Evolutionary conservation across 2,113 vertebrate species (phyloP).

Genomic region (Oophaga pumilio): DNA sequence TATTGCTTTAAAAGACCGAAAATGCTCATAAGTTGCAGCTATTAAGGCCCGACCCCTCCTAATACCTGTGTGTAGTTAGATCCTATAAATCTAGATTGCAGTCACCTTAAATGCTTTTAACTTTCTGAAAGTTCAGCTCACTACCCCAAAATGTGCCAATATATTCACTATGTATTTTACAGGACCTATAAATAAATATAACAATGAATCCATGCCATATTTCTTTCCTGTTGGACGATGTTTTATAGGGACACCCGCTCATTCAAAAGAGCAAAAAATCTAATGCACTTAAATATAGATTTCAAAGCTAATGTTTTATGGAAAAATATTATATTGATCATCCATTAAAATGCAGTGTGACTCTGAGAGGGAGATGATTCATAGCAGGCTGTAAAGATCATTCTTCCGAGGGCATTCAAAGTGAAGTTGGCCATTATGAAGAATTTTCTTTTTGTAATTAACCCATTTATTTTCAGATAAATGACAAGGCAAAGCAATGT

Average conservation of each 20-base stretch:
- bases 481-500: background rate
- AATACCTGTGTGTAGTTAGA: slow-evolving; percentile 74
- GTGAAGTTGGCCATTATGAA: slow-evolving; percentile 59
- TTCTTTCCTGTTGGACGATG: slow-evolving; percentile 79
- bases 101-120: slow-evolving; percentile 81
- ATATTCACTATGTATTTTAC: slow-evolving; percentile 77
- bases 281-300: slow-evolving; percentile 85
- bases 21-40: slow-evolving; percentile 65
- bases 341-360: slow-evolving; percentile 76
- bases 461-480: background rate
- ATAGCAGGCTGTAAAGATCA: slow-evolving; percentile 70
- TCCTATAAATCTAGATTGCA: slow-evolving; percentile 75
- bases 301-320: slow-evolving; percentile 83
- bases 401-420: slow-evolving; percentile 68
- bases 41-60: slow-evolving; percentile 72
- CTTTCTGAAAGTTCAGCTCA: slow-evolving; percentile 79
- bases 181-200: slow-evolving; percentile 81
- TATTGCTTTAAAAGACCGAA: slow-evolving; percentile 75
- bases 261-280: slow-evolving; percentile 75
- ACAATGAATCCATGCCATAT: slow-evolving; percentile 77
- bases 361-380: slow-evolving; percentile 70
- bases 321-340: slow-evolving; percentile 85
- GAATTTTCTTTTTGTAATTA: slow-evolving; percentile 15
- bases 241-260: slow-evolving; percentile 76
- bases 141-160: slow-evolving; percentile 81